These are phyloP conservation scores for Palaemon carinicauda DNA, from an alignment of 1,140 invertebrate genomes.

Conservation along the genomic window DNA sequence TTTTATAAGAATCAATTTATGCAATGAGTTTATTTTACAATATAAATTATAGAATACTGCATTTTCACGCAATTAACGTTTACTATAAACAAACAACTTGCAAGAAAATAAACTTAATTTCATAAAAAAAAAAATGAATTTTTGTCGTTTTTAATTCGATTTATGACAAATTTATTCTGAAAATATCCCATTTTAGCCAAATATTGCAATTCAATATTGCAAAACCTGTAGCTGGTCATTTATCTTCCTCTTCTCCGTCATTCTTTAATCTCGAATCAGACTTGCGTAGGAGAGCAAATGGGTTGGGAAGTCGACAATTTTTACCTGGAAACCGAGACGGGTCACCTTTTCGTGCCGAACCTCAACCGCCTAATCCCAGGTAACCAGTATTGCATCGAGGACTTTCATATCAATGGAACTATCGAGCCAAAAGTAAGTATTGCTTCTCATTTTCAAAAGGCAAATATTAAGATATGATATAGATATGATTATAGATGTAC, in stretches of 20 bases:
- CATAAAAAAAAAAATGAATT: too few relatives aligned
- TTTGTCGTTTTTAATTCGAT: too few relatives aligned
- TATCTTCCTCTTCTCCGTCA: background rate
- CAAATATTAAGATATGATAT: too few relatives aligned
- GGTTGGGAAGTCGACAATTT: slow-evolving; percentile 40
- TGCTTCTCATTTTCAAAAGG: background rate
- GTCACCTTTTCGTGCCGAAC: slow-evolving; percentile 25
- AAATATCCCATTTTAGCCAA: too few relatives aligned
- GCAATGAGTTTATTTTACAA: too few relatives aligned
- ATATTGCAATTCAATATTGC: too few relatives aligned
- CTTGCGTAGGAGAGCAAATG: slow-evolving; percentile 42
- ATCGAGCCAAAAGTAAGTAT: slow-evolving; percentile 23
- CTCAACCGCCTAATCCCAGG: slow-evolving; percentile 31
- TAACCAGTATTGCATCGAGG: slow-evolving; percentile 49
- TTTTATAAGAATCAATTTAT: too few relatives aligned
- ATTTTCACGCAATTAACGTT: too few relatives aligned
- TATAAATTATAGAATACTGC: too few relatives aligned
- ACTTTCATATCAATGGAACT: slow-evolving; percentile 29
- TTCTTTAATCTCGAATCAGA: background rate
- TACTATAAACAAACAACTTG: too few relatives aligned
- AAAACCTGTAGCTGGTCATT: background rate
- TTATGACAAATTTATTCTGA: too few relatives aligned
- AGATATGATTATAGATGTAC: background rate
- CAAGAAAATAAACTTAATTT: too few relatives aligned
- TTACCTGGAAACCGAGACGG: slow-evolving; percentile 27